Conservation (phyloP, 2,888 invertebrate genomes). For the Ectemnius continuus region DNA sequence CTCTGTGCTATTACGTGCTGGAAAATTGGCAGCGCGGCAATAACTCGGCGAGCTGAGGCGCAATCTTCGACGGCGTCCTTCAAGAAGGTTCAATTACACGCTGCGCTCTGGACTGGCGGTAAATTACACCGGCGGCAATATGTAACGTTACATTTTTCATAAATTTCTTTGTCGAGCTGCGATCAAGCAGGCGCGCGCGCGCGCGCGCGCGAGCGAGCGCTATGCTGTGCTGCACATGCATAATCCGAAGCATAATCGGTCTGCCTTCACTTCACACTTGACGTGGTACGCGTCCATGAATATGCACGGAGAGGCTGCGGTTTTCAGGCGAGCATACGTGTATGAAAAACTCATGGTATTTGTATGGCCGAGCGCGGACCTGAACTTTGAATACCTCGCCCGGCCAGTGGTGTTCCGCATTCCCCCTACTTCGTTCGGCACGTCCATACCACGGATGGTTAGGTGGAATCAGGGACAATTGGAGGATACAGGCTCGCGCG, state of each 20-base stretch:
- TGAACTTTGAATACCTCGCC: too few species aligned
- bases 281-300: constrained; percentile 33
- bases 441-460: constrained; percentile 1
- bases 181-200: neutral
- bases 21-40: neutral
- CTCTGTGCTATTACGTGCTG: neutral
- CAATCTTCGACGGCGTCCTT: constrained; percentile 8
- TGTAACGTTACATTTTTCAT: constrained; percentile 49
- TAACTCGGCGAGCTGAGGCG: neutral
- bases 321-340: constrained; percentile 29
- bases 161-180: constrained; percentile 22
- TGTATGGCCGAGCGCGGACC: too few species aligned
- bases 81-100: constrained; percentile 20
- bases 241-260: constrained; percentile 25
- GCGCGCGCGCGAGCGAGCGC: neutral
- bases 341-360: constrained; percentile 22
- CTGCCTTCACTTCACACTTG: constrained; percentile 40
- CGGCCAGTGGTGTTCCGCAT: constrained; percentile 35
- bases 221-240: constrained; percentile 10
- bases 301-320: constrained; percentile 29
- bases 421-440: constrained; percentile 29
- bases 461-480: too few species aligned
- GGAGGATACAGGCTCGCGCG: too few species aligned
- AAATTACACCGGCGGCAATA: constrained; percentile 11
- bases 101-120: neutral